Evolutionary conservation across 2,888 invertebrate species (phyloP).

Genomic region (Rhingia rostrata): DNA sequence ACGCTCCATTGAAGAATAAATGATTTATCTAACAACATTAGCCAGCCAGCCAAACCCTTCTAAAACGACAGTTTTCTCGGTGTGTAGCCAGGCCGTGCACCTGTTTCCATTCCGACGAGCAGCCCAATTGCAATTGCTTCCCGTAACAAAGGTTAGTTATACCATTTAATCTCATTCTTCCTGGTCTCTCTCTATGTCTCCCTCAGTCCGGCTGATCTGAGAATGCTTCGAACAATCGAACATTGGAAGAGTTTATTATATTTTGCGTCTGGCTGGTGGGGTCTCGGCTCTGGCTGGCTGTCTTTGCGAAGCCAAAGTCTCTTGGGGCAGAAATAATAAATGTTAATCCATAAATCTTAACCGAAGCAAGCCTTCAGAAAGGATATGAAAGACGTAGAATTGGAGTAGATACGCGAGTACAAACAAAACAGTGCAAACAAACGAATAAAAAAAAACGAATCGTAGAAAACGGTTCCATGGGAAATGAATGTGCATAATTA

Average conservation of each 20-base stretch:
- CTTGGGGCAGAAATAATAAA: conserved; percentile 70
- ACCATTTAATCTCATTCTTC: conserved; percentile 69
- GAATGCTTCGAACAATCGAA: conserved; percentile 57
- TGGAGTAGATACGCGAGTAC: conserved; percentile 31
- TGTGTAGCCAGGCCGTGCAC: conserved; percentile 44
- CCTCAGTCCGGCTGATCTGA: not conserved
- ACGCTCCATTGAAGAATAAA: conserved; percentile 74
- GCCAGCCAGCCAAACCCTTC: conserved; percentile 68
- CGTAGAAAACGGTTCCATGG: conserved; percentile 50
- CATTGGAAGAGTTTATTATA: conserved; percentile 47
- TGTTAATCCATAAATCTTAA: conserved; percentile 74
- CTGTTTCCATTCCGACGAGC: conserved; percentile 44
- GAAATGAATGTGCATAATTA: conserved; percentile 74
- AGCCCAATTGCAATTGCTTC: conserved; percentile 61
- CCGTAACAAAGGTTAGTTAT: conserved; percentile 66
- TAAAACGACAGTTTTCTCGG: conserved; percentile 33
- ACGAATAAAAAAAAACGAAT: conserved; percentile 7
- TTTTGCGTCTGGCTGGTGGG: not conserved
- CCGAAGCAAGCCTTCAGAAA: conserved; percentile 53
- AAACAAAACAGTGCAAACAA: conserved; percentile 7
- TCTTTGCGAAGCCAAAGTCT: conserved; percentile 19
- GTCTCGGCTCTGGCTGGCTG: too few species aligned
- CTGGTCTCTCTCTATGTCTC: conserved; percentile 40
- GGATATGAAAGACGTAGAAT: conserved; percentile 64
- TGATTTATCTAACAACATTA: conserved; percentile 66